These are phyloP conservation scores for Onchidella celtica DNA, from an alignment of 2,888 invertebrate species.

Conservation along the genomic window DNA sequence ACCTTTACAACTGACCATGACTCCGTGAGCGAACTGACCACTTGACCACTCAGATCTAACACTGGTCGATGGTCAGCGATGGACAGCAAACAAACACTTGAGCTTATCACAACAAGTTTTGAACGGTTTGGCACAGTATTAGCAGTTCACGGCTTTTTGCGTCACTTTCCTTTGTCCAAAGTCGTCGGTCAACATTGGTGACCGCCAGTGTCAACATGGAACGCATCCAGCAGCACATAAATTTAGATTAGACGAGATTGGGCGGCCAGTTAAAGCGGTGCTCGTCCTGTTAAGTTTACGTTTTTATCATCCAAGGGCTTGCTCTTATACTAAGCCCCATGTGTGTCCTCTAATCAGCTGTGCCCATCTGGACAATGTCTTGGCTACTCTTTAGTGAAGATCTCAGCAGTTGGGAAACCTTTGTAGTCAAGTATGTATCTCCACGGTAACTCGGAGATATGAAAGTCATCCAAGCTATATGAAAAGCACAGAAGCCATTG, in stretches of 20 bases:
- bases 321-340: background rate
- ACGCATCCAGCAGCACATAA: background rate
- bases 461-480: background rate
- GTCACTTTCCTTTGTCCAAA: background rate
- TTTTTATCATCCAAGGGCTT: background rate
- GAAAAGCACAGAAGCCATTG: no score
- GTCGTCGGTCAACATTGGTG: background rate
- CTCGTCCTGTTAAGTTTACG: background rate
- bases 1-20: background rate
- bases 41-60: background rate
- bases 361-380: background rate
- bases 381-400: background rate
- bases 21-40: background rate
- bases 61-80: no score
- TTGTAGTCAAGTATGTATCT: background rate
- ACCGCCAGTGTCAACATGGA: background rate
- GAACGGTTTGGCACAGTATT: background rate
- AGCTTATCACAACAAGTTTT: background rate
- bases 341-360: background rate
- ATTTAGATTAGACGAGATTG: background rate
- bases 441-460: background rate
- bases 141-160: background rate
- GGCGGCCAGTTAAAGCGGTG: background rate
- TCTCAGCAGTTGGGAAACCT: background rate
- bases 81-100: background rate